phyloP scores from a whole-genome alignment of 1,140 invertebrate species.

The Atopsyche davidsoni region DNA sequence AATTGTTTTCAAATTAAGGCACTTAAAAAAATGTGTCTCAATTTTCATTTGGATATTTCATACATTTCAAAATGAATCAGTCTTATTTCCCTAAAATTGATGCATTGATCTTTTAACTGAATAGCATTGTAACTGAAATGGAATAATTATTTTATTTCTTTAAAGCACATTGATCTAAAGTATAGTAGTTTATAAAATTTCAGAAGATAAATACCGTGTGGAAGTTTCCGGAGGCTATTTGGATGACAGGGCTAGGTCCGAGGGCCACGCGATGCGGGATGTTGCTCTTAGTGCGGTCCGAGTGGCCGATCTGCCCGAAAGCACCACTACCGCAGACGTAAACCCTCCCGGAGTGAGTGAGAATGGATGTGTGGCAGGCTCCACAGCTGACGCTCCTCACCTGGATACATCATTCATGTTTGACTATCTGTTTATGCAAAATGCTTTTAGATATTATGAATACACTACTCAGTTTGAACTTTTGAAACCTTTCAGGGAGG shows the following conservation, averaged over 20 bases:
- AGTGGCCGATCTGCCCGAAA: constrained; percentile 27
- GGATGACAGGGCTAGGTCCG: constrained; percentile 12
- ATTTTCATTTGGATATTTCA: no score
- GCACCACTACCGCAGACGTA: constrained; percentile 24
- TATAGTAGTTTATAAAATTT: background rate
- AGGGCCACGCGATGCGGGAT: constrained; percentile 20
- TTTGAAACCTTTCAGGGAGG: no score
- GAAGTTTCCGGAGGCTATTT: constrained; percentile 25
- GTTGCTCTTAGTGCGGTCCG: constrained; percentile 20
- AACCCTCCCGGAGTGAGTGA: constrained; percentile 16
- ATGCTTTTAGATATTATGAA: background rate
- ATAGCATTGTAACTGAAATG: no score
- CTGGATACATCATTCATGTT: constrained; percentile 5
- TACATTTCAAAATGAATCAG: no score
- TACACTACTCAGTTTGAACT: no score
- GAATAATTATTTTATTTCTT: no score
- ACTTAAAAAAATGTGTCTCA: no score
- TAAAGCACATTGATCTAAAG: background rate
- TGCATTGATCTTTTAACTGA: no score
- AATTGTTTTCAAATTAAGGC: no score
- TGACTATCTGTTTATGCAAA: background rate
- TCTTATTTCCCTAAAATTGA: no score
- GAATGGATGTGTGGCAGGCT: constrained; percentile 25
- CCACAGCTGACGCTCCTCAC: constrained; percentile 26
- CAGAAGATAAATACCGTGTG: constrained; percentile 20